Evolutionary conservation across 2,113 vertebrate genomes (phyloP), one percentile per base, ranked within the genome.

Genomic region (Agapornis roseicollis): DNA sequence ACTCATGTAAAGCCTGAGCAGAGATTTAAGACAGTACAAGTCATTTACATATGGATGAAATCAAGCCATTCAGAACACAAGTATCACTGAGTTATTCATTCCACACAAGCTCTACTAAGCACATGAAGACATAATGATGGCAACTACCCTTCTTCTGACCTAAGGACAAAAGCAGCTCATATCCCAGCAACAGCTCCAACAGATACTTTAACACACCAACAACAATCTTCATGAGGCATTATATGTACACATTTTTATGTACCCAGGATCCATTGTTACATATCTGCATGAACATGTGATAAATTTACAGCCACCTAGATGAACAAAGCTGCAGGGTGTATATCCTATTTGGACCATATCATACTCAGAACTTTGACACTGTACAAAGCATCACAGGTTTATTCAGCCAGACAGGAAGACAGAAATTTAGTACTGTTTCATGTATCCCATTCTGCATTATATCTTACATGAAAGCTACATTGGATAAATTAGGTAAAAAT

Each of bases 241-340:
- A 18, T 12, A 89, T 41, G n/a, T 28, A 55, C 24, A 49, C 7
- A 41, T 49, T 58, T 70, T 76, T 70, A 31, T 15, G 37, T 66
- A 68, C 33, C 12, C 31, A 71, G 14, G 13, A 83, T 18, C 33
- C 37, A 61, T 33, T 37, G 25, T 25, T 13, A 60, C 2, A 1
- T 49, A 49, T 41, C 50, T 70, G 22, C 53, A 83, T 12, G 44
- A 93, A 61, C 31, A 69, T 0, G 0, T 0, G 0, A 41, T 0
- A 83, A 33, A 64, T 19, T 69, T 61, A 64, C 41, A 79, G 49
- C 35, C 41, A 71, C 9, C 5, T 14, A 42, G 16, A 29, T 11
- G 22, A 83, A 46, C 23, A 87, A 73, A 95, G 15, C n/a, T 68
- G 22, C 33, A 68, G 47, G 25, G 15, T 10, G 4, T 17, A 18